Base-by-base conservation (phyloP, 1,140 invertebrate species). In the Coenobita brevimanus region DNA sequence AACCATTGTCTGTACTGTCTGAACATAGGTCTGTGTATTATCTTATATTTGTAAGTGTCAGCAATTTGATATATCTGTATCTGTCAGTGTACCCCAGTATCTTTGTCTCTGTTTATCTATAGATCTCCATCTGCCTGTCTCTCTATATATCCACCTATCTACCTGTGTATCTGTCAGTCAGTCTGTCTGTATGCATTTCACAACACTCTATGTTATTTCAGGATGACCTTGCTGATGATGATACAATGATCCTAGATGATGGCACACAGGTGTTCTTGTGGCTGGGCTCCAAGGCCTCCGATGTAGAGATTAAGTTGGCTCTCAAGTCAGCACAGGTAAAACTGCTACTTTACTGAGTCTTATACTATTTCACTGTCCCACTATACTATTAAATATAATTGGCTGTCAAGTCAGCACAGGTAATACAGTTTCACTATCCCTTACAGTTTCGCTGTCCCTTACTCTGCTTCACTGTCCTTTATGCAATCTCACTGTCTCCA, bases 171-270 rank as follows among this genome's bases (percentile, higher is more conserved):
- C n/a, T n/a, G n/a, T n/a, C n/a, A n/a, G n/a, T n/a, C n/a, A n/a
- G n/a, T n/a, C n/a, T n/a, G n/a, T n/a, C n/a, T n/a, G n/a, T n/a
- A n/a, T n/a, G n/a, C n/a, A n/a, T n/a, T n/a, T n/a, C 27, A 33
- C 4, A 27, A 71, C 30, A 1, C 33, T 30, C 17, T n/a, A 15
- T 36, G 3, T n/a, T 71, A 71, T 36, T 33, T 33, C 90, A 98
- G 96, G 99, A 99, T 93, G 99, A 99, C 94, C 94, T 99, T 90
- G 98, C 98, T 41, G 98, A 99, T 94, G 98, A 99, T 93, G 99
- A 99, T 93, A 99, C 99, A 15, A 99, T 99, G 99, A 98, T 99
- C 89, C 93, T 99, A 82, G 99, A 99, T 93, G 99, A 99, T 92
- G 99, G 99, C 1, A 96, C 98, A 91, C 97, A 99, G 93, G 97